Percentiles rank a stretch among this genome's conserved stretches.
phyloP scores from a whole-genome alignment of 2,888 invertebrate genomes.

The Patella ulyssiponensis region DNA sequence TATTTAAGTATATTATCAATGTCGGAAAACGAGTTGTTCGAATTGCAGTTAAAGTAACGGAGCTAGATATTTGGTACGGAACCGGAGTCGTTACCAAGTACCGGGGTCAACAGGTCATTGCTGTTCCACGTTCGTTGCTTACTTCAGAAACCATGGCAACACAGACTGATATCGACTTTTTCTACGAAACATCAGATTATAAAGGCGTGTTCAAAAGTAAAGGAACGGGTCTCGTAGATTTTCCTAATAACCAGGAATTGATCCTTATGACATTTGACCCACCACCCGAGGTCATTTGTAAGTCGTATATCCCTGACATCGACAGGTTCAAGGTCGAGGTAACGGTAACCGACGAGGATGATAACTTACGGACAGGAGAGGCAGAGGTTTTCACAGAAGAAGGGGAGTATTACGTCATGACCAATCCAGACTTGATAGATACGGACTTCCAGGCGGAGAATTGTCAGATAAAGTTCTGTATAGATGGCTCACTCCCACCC shows the following conservation, averaged over 20 bases:
- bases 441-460: constrained; percentile 7
- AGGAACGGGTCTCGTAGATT: not conserved
- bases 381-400: constrained; percentile 2
- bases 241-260: not conserved
- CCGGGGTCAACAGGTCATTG: not conserved
- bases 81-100: not conserved
- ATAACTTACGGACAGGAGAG: constrained; percentile 1
- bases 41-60: not conserved
- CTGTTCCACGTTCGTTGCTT: not conserved
- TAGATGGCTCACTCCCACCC: not conserved
- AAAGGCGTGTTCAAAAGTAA: constrained; percentile 1
- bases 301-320: constrained; percentile 3
- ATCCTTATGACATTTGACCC: constrained; percentile 4
- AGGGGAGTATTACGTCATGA: constrained; percentile 5
- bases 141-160: not conserved
- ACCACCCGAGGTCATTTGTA: not conserved
- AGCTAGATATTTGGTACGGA: not conserved
- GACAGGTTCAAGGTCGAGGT: constrained; percentile 5
- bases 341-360: not conserved
- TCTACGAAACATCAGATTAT: not conserved
- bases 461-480: not conserved
- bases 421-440: constrained; percentile 3
- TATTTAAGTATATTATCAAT: not conserved
- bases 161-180: not conserved
- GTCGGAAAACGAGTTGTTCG: not conserved